A percentile compares a stretch with the other conserved stretches of the same genome.
Evolutionary conservation across 2,113 vertebrate genomes (phyloP).

Genomic region (Haliaeetus leucogaster): DNA sequence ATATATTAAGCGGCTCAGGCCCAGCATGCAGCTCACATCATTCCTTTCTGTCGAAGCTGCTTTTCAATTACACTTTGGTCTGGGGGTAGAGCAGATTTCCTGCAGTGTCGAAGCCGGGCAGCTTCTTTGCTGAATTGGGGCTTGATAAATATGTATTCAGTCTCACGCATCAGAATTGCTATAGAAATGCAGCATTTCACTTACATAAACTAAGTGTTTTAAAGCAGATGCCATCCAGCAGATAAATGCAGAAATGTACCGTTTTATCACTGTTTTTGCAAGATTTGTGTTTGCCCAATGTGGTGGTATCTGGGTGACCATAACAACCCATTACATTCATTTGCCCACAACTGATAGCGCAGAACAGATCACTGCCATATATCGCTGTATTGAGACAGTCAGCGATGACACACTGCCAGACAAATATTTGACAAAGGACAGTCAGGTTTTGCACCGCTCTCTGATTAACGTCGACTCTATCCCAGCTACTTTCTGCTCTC

Average conservation of each 20-base stretch:
- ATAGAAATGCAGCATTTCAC: neutral
- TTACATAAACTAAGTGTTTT: neutral
- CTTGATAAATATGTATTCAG: neutral
- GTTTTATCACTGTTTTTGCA: constrained; percentile 16
- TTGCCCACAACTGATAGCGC: neutral
- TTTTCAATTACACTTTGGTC: neutral
- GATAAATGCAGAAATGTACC: neutral
- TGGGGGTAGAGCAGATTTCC: constrained; percentile 21
- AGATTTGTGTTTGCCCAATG: constrained; percentile 23
- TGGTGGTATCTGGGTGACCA: neutral
- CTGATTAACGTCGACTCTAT: neutral
- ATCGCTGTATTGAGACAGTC: neutral
- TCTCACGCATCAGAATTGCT: neutral
- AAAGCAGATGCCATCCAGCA: neutral
- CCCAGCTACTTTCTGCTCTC: neutral
- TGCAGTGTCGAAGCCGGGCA: neutral
- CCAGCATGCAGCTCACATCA: neutral
- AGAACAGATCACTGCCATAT: neutral
- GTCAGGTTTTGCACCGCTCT: neutral
- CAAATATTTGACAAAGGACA: constrained; percentile 43
- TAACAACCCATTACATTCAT: constrained; percentile 11
- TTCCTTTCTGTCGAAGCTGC: neutral
- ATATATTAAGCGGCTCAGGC: neutral
- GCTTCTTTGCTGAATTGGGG: neutral
- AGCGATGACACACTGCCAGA: neutral